phyloP scores from a whole-genome alignment of 2,888 invertebrate species.

The Scaptomyza polygonia region DNA sequence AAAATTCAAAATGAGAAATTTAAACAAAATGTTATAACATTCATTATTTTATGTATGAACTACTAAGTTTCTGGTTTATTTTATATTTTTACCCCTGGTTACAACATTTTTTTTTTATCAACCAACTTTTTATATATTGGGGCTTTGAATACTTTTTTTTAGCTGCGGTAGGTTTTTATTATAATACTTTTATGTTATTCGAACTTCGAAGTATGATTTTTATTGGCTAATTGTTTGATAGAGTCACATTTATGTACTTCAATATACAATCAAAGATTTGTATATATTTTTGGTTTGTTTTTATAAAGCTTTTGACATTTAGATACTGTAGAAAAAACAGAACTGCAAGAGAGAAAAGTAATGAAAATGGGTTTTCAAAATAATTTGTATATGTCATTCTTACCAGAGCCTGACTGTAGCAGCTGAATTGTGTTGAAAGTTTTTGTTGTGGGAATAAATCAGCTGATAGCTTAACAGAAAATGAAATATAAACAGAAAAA shows the following conservation, averaged over 20 bases:
- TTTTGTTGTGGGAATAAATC: constrained; percentile 9
- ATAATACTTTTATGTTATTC: constrained; percentile 51
- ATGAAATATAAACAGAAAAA: constrained; percentile 18
- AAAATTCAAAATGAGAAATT: constrained; percentile 64
- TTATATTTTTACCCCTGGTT: constrained; percentile 46
- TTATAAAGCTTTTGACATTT: constrained; percentile 65
- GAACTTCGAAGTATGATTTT: constrained; percentile 43
- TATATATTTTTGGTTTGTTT: constrained; percentile 31
- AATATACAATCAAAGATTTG: constrained; percentile 66
- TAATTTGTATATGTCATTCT: constrained; percentile 3
- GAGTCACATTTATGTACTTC: constrained; percentile 29
- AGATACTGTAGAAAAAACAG: constrained; percentile 33
- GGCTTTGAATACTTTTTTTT: constrained; percentile 50
- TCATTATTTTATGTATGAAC: constrained; percentile 56
- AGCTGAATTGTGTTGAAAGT: constrained; percentile 34
- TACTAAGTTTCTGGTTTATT: constrained; percentile 47
- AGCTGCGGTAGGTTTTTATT: constrained; percentile 68
- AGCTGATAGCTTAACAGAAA: constrained; percentile 7
- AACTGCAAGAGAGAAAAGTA: constrained; percentile 20
- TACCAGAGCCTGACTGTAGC: constrained; percentile 51
- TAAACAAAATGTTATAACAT: constrained; percentile 62
- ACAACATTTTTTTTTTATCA: constrained; percentile 39
- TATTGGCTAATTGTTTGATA: constrained; percentile 59
- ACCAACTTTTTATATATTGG: constrained; percentile 38
- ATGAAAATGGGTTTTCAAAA: not conserved